Evolutionary conservation across 2,113 vertebrate genomes (phyloP), one percentile per base, ranked within the genome.

Genomic region (Dipodomys merriami): DNA sequence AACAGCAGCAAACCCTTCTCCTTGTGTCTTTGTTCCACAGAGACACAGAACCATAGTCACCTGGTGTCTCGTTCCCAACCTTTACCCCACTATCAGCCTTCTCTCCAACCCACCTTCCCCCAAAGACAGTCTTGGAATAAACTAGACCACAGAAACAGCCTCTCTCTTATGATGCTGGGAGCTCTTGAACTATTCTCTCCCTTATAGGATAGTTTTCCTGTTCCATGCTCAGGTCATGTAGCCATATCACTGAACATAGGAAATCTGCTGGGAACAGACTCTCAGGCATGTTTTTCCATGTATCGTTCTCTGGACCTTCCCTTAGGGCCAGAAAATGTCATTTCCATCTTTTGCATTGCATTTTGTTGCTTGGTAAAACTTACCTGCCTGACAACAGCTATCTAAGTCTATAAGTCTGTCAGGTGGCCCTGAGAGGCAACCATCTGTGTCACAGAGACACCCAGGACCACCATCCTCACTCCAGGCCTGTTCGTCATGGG

Each of bases 181-280:
- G 53, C 15, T 7, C 19, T 49, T 7, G 12, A 25, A 13, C 20
- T 46, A 15, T 65, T 65, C 46, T 73, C 15, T 67, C 19, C 39
- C 46, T 46, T 65, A 12, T 23, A 2, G 49, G 0, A 20, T 19
- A 0, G 25, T 39, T 20, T 29, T n/a, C 25, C n/a, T 25, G 44
- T 33, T 79, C 1, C 3, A 10, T 2, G 13, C 2, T 7, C 2
- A 1, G 25, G 27, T 67, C 19, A 12, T 35, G 33, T 18, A 10
- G 22, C 39, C 53, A 9, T 0, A 1, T 44, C n/a, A 29, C 30
- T 7, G 3, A 29, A 13, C 5, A 7, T 10, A 35, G 9, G 29
- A 23, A 20, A 4, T 1, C 69, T 33, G 44, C 11, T 30, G 11
- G 7, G 39, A 35, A 15, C 13, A 29, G 1, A 27, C 27, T 46